These are phyloP conservation scores for Blera fallax DNA, from an alignment of 2,888 invertebrate genomes.

Conservation along the genomic window DNA sequence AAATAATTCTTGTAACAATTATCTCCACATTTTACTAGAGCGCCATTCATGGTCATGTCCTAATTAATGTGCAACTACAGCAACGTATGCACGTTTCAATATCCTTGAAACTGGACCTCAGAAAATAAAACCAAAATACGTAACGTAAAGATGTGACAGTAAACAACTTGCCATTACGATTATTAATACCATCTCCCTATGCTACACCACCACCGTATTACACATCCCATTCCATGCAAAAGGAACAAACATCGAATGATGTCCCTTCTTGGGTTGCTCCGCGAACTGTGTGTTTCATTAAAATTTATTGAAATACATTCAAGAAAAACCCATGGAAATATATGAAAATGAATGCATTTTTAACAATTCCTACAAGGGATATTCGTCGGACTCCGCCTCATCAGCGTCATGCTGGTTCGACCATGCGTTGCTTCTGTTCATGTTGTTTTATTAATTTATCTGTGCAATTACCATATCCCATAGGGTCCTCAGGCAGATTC, in stretches of 20 bases:
- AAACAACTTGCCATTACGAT: not conserved
- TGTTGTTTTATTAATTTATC: constrained; percentile 63
- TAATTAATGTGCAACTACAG: not conserved
- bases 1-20: constrained; percentile 10
- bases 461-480: constrained; percentile 44
- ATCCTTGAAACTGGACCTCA: not conserved
- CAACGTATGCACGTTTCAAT: not conserved
- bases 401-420: not conserved
- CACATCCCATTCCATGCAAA: not conserved
- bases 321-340: constrained; percentile 23
- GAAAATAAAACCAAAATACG: not conserved
- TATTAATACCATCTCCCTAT: not conserved
- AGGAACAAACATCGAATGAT: not conserved
- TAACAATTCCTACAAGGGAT: constrained; percentile 26
- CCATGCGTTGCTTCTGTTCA: constrained; percentile 10
- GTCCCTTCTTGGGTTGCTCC: not conserved
- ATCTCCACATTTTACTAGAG: constrained; percentile 18
- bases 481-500: constrained; percentile 5
- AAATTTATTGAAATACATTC: constrained; percentile 47
- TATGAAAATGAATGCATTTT: constrained; percentile 42
- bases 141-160: not conserved
- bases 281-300: constrained; percentile 40
- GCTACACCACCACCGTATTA: not conserved
- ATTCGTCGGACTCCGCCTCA: not conserved
- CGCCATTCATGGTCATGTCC: not conserved